Base-by-base conservation (phyloP, 2,888 invertebrate genomes). In the Stenolophus ochropezus region DNA sequence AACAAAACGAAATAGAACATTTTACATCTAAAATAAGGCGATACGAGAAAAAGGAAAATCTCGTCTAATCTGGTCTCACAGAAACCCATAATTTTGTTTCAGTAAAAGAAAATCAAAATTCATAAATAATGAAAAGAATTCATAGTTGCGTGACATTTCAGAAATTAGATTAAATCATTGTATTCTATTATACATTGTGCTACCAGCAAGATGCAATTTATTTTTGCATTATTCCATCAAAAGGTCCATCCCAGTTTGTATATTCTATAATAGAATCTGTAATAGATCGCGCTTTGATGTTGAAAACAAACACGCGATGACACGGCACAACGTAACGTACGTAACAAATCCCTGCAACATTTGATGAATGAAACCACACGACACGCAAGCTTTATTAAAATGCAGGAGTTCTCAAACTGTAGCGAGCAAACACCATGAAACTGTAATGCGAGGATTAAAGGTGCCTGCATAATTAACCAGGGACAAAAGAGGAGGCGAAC, bases 281-380 rank as follows among this genome's bases (percentile, higher is more conserved):
- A 42, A 42, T 42, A 42, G 11, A 42, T 42, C 33, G 11, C 33
- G 6, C 33, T 42, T 42, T 42, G 33, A 42, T 42, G 33, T 42
- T 18, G 8, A 69, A 18, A 14, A 25, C 23, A 61, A 42, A 69
- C 69, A 69, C 42, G 42, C 33, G 69, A 69, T 69, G 33, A 33
- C 42, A 18, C 27, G n/a, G 27, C 21, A 27, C 65, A 23, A 65
- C 65, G 65, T 42, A 69, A 5, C 42, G 18, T 20, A 11, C 42
- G 42, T 33, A 69, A 42, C 69, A 69, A 69, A 42, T 14, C 69
- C 42, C 16, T 14, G 69, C 23, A 21, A 61, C 61, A 21, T 23
- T 69, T 69, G 69, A 69, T 69, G 69, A 69, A 69, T 69, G 69
- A 69, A 69, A 69, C 69, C 69, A n/a, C 69, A 69, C 11, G 69